A percentile compares a stretch with the other conserved stretches of the same genome.
Evolutionary conservation across 2,113 vertebrate species (phyloP).

Genomic region (Lophura nycthemera): DNA sequence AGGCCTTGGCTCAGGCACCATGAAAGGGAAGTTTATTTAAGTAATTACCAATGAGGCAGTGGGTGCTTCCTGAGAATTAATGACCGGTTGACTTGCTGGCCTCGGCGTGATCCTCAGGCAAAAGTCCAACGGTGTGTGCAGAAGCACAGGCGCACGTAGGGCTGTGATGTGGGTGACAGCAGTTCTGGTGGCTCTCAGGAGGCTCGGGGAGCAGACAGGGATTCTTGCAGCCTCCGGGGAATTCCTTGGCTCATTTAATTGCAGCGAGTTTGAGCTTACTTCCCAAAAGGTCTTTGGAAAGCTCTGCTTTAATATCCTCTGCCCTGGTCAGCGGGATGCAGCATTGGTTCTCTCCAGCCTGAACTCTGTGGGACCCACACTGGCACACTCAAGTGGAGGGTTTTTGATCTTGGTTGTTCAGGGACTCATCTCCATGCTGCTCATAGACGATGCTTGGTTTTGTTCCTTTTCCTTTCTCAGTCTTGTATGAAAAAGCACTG

Average conservation of each 20-base stretch:
- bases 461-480: not conserved
- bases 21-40: slow-evolving; percentile 55
- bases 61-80: slow-evolving; percentile 36
- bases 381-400: not conserved
- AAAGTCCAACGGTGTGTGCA: accelerated
- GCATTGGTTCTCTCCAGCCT: not conserved
- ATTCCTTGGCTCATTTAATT: slow-evolving; percentile 3
- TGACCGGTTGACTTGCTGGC: not conserved
- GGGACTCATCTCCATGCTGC: not conserved
- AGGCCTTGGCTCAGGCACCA: not conserved
- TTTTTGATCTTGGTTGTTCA: not conserved
- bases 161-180: not conserved
- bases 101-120: not conserved
- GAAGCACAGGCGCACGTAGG: not conserved
- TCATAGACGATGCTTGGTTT: not conserved
- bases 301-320: slow-evolving; percentile 28
- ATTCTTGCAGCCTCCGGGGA: not conserved
- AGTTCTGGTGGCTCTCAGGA: not conserved
- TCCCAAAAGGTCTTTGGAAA: not conserved
- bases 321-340: not conserved
- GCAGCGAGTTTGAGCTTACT: not conserved
- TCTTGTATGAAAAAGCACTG: not conserved
- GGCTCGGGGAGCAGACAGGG: not conserved
- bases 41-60: slow-evolving; percentile 32
- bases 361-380: not conserved